Base-by-base conservation (phyloP, 2,888 invertebrate species). In the Acleris sparsana region DNA sequence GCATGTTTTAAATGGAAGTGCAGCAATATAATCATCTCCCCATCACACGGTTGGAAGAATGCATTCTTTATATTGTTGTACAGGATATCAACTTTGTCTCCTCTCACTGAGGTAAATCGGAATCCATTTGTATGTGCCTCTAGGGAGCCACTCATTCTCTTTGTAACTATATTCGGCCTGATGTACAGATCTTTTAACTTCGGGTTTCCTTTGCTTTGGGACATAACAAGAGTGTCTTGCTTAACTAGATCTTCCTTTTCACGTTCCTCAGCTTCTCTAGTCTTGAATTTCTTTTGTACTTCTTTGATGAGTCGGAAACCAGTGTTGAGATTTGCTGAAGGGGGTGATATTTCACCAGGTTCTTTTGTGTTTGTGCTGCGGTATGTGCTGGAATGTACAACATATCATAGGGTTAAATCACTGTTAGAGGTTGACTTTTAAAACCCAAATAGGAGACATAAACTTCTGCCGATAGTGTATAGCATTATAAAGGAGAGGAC, bases 1-100 rank as follows among this genome's bases (percentile, higher is more conserved):
- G 99, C 99, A 85, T 99, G 98, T 94, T 98, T 99, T 69, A 99
- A 94, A 93, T 99, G 99, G 89, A 99, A 99, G 94, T 99, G 99
- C 67, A 99, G 93, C 29, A 99, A 93, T 82, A 99, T 99, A 67
- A 99, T 99, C 99, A 99, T 99, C 93, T 99, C 99, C 70, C 98
- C 97, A 84, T 99, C 99, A 82, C 99, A 99, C 0, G 99, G 99
- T 93, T 99, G 99, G 93, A 99, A 99, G 94, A 99, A 98, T 9
- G 99, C 99, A 85, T 99, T 98, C 86, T 99, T 99, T 74, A 99
- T 99, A 88, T 99, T 99, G 92, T 99, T 99, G 88, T 99, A 99
- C 61, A 99, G 92, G 77, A 99, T 99, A 81, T 99, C 99, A 7
- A 99, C 99, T 94, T 99, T 99, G 83, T 99, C 99, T 5, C 99